These are phyloP conservation scores for Eupelmus urozonus DNA, from an alignment of 2,888 invertebrate genomes.

Conservation along the genomic window DNA sequence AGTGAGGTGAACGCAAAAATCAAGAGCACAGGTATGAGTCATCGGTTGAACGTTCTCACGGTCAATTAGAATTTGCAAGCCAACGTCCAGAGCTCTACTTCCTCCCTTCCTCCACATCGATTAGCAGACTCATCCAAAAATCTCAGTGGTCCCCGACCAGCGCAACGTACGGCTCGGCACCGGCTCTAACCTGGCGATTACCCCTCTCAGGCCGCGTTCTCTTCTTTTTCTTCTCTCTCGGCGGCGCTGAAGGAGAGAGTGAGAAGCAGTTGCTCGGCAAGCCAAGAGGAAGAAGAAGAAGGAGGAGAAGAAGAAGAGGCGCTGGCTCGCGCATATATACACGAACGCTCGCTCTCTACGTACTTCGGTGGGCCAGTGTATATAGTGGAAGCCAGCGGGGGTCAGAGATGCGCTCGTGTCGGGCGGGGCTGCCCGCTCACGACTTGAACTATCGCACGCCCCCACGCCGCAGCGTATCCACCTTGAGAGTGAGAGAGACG, in stretches of 20 bases:
- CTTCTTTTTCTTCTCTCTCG: constrained; percentile 15
- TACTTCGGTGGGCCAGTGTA: constrained; percentile 48
- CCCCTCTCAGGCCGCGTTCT: background rate
- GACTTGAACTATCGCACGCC: constrained; percentile 82
- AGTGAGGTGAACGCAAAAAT: background rate
- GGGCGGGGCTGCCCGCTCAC: constrained; percentile 79
- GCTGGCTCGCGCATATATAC: too few relatives aligned
- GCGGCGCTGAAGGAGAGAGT: constrained; percentile 42
- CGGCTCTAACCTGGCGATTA: constrained; percentile 6
- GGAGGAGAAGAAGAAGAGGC: constrained; percentile 3
- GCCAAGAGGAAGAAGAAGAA: constrained; percentile 45
- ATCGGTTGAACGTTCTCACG: background rate
- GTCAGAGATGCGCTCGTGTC: constrained; percentile 77
- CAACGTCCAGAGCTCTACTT: too few relatives aligned
- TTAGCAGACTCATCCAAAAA: too few relatives aligned
- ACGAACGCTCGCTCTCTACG: too few relatives aligned
- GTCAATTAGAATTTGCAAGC: background rate
- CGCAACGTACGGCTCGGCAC: background rate
- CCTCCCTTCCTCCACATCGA: too few relatives aligned
- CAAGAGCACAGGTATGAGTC: background rate
- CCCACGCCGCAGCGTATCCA: constrained; percentile 69
- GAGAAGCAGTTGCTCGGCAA: constrained; percentile 51
- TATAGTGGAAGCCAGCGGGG: constrained; percentile 74
- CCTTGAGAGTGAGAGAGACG: constrained; percentile 44
- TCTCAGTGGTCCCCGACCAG: background rate